Conservation (phyloP, 2,888 invertebrate genomes). For the Metellina segmentata region DNA sequence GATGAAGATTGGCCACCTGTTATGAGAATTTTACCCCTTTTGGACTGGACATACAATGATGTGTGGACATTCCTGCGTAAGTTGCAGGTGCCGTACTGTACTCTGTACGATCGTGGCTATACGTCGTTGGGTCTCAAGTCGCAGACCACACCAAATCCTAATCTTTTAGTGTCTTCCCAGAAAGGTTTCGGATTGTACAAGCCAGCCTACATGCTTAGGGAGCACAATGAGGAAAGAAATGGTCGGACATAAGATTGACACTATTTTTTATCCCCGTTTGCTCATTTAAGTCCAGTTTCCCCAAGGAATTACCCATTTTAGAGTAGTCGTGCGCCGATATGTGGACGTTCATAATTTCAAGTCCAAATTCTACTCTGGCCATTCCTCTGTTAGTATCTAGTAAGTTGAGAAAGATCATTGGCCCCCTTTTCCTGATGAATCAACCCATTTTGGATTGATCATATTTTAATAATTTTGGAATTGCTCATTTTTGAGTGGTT, state of each 20-base stretch:
- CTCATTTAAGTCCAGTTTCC: too few species aligned
- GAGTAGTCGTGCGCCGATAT: too few species aligned
- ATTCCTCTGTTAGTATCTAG: too few species aligned
- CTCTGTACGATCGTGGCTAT: slow-evolving; percentile 92
- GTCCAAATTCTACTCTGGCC: too few species aligned
- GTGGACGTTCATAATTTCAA: too few species aligned
- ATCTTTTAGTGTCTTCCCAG: neutral
- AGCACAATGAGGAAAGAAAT: slow-evolving; percentile 30
- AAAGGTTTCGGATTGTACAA: slow-evolving; percentile 34
- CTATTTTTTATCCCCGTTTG: too few species aligned
- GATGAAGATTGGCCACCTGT: slow-evolving; percentile 94
- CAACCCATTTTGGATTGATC: too few species aligned
- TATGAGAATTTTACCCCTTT: slow-evolving; percentile 92
- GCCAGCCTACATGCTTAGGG: slow-evolving; percentile 50
- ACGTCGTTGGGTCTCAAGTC: slow-evolving; percentile 53
- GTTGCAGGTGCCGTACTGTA: slow-evolving; percentile 92
- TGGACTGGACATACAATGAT: slow-evolving; percentile 94
- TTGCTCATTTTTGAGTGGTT: too few species aligned
- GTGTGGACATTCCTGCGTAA: slow-evolving; percentile 93
- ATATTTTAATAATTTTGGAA: too few species aligned
- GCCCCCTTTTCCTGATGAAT: too few species aligned
- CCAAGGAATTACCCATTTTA: too few species aligned
- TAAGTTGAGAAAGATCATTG: too few species aligned
- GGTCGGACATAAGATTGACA: neutral
- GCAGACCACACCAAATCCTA: slow-evolving; percentile 27